Conservation (phyloP, 2,888 invertebrate species). For the Eumacrocentrus americanus region DNA sequence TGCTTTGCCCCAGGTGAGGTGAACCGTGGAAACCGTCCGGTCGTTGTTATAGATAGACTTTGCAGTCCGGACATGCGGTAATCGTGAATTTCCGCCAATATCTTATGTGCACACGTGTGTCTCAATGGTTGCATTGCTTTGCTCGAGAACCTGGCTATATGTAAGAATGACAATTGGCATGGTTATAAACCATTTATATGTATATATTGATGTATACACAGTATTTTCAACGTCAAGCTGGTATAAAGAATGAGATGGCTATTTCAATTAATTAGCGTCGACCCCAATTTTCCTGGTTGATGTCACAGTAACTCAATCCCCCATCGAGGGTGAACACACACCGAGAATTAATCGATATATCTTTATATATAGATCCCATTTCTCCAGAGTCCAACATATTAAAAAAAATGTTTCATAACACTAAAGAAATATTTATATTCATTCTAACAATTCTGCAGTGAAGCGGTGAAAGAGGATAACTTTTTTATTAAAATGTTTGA, state of each 20-base stretch:
- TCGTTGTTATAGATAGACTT: slow-evolving; percentile 36
- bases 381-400: no score
- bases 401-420: no score
- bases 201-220: background rate
- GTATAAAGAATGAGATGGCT: background rate
- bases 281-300: slow-evolving; percentile 22
- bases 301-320: slow-evolving; percentile 27
- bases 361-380: no score
- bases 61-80: slow-evolving; percentile 55
- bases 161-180: no score
- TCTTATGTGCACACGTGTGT: background rate
- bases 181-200: background rate
- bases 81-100: slow-evolving; percentile 57
- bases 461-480: no score
- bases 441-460: no score
- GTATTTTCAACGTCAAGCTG: background rate
- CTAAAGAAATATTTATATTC: background rate
- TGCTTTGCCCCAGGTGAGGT: slow-evolving; percentile 37
- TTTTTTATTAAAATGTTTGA: no score
- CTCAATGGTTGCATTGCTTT: background rate
- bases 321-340: background rate
- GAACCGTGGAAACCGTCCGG: slow-evolving; percentile 62
- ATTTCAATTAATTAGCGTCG: slow-evolving; percentile 29
- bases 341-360: background rate
- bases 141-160: no score